Evolutionary conservation across 2,113 vertebrate genomes (phyloP), one percentile per base, ranked within the genome.

Genomic region (Rhineura floridana): DNA sequence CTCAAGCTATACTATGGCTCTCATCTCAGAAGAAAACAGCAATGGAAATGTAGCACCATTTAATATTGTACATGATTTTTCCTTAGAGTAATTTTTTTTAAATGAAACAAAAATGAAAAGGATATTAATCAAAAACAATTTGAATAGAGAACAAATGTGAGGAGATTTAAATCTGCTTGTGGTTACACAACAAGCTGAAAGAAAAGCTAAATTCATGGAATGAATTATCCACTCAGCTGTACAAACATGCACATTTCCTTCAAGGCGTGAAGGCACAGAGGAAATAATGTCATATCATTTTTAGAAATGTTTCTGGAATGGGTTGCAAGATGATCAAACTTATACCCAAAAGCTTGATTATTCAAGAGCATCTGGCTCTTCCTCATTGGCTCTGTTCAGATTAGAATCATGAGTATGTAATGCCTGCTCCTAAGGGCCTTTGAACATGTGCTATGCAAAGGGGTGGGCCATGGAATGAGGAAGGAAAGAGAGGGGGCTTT

Each of bases 261-360:
- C 44, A 86, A 86, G 85, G 85, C 75, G 79, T 75, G 42, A 48
- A 48, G 42, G 70, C 52, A 36, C 52, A 28, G 79, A n/a, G 70
- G 69, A 88, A 88, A 82, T 88, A 82, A 88, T 75, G 69, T 82
- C 69, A 62, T 88, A 88, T 82, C 86, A 88, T 8, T 88, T 88
- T 63, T 63, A 87, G 52, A 73, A 69, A 59, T 82, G 62, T 50
- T 82, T 62, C 69, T 82, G 70, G 42, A 88, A 73, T 77, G 84
- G 84, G 52, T 76, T 85, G 72, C 84, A 76, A 72, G 84, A 85
- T 50, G 79, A 82, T 33, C 79, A 88, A 50, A 73, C 42, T 75
- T 75, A 62, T 75, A 82, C 65, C 86, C 69, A 76, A 75, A 81
- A 76, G 79, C 80, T 82, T 62, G 79, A 82, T 82, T 48, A 82